phyloP scores from a whole-genome alignment of 1,140 invertebrate species.

The Aradophagus sp. region DNA sequence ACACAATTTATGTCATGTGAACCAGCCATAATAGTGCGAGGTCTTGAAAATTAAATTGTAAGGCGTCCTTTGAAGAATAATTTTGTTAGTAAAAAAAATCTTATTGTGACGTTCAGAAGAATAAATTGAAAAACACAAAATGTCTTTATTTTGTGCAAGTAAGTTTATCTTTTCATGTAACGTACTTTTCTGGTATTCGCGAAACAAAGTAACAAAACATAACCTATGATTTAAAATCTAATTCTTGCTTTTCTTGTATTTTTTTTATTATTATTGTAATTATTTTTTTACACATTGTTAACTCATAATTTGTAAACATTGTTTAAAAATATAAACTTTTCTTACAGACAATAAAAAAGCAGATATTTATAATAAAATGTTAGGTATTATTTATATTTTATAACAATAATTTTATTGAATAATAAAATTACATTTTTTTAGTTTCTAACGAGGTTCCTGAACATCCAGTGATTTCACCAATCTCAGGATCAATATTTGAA shows the following conservation, averaged over 20 bases:
- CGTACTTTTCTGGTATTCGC: background rate
- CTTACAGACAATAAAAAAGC: no score
- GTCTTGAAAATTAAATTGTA: background rate
- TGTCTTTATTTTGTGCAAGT: constrained; percentile 37
- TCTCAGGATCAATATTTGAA: constrained; percentile 97
- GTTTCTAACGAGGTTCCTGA: constrained; percentile 98
- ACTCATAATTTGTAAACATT: no score
- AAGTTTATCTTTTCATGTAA: constrained; percentile 5
- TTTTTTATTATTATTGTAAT: background rate
- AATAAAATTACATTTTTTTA: constrained; percentile 63
- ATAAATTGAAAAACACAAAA: constrained; percentile 12
- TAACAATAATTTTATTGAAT: no score
- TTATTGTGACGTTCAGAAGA: background rate
- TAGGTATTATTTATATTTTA: no score
- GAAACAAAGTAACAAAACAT: constrained; percentile 3
- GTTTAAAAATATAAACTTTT: no score
- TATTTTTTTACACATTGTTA: no score
- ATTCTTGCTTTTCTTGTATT: no score
- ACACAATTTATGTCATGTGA: no score
- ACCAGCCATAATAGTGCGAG: no score
- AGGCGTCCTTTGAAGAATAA: background rate
- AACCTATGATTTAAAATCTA: constrained; percentile 12
- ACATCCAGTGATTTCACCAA: constrained; percentile 94
- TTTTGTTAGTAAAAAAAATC: background rate
- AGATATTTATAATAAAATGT: no score